Conservation (phyloP, 2,113 vertebrate genomes). For the Mystacornis crossleyi region DNA sequence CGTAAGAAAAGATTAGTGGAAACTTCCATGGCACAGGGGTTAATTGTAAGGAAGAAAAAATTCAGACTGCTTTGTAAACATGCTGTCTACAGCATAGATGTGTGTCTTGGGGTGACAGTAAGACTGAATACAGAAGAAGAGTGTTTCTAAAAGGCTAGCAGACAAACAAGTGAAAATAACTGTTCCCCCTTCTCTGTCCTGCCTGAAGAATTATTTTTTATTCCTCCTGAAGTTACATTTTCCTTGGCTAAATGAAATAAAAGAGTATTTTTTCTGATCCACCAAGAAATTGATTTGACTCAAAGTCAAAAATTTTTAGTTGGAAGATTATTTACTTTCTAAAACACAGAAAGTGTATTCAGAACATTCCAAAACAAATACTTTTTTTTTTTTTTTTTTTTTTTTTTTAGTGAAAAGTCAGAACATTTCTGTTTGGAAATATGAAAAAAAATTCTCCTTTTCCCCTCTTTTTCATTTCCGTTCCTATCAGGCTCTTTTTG, state of each 20-base stretch:
- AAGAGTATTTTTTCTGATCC: not conserved
- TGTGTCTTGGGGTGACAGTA: not conserved
- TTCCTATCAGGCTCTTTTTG: fast-evolving
- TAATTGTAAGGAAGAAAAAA: not conserved
- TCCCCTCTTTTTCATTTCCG: fast-evolving
- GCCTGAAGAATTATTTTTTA: not conserved
- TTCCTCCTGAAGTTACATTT: not conserved
- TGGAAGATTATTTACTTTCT: not conserved
- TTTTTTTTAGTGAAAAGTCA: not conserved
- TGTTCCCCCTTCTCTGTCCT: not conserved
- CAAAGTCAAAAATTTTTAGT: not conserved
- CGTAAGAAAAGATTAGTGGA: not conserved
- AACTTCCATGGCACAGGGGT: not conserved
- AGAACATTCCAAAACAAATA: not conserved
- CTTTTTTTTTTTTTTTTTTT: not conserved
- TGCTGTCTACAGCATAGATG: not conserved
- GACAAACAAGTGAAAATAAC: not conserved
- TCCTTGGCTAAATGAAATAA: not conserved
- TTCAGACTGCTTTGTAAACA: not conserved
- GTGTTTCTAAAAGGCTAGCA: not conserved
- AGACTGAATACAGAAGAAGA: not conserved
- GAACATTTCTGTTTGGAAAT: not conserved
- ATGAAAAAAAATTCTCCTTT: fast-evolving
- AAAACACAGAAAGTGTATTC: not conserved
- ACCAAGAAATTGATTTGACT: not conserved